These are phyloP conservation scores for Amazona vittata DNA, from an alignment of 2,113 vertebrate species.

Conservation along the genomic window DNA sequence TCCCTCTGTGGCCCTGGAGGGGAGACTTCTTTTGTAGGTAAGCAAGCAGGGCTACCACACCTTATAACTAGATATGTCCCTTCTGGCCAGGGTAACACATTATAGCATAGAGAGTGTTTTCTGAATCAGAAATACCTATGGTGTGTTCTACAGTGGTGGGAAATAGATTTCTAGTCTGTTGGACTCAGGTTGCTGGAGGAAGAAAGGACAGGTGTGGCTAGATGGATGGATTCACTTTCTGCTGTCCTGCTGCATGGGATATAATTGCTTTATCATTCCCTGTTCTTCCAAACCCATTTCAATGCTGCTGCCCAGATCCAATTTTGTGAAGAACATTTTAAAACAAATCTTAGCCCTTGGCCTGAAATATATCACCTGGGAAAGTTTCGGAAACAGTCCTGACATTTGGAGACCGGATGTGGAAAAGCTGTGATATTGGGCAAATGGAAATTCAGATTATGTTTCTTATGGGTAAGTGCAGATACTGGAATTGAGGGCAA, in stretches of 20 bases:
- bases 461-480: neutral
- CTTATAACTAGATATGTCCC: slow-evolving; percentile 2
- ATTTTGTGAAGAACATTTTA: slow-evolving; percentile 53
- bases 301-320: slow-evolving; percentile 44
- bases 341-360: slow-evolving; percentile 50
- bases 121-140: neutral
- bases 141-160: neutral
- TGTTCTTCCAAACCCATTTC: neutral
- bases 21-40: neutral
- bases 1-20: neutral
- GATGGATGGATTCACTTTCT: slow-evolving; percentile 45
- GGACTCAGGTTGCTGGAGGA: slow-evolving; percentile 46
- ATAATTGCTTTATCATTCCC: slow-evolving; percentile 44
- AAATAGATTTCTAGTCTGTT: slow-evolving; percentile 39
- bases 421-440: neutral
- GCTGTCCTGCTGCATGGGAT: slow-evolving; percentile 11
- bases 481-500: neutral
- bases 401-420: neutral
- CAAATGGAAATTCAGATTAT: neutral
- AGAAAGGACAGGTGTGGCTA: slow-evolving; percentile 17
- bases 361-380: slow-evolving; percentile 55
- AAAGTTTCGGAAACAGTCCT: slow-evolving; percentile 32
- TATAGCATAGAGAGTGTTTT: neutral
- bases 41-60: neutral
- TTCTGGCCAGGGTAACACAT: neutral